Conservation (phyloP, 1,140 invertebrate genomes). For the Drosophila grimshawi region DNA sequence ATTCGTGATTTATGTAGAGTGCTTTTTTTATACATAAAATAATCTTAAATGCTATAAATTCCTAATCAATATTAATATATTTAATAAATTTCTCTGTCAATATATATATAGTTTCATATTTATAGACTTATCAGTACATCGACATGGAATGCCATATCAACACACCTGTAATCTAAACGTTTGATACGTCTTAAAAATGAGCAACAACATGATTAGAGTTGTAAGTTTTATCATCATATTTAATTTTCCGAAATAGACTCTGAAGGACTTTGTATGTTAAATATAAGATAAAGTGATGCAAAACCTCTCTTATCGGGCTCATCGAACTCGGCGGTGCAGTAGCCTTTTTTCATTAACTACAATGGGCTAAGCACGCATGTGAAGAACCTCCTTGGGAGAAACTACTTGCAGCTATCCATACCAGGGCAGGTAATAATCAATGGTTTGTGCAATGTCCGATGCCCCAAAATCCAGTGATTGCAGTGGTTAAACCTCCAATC, state of each 20-base stretch:
- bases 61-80: too few relatives aligned
- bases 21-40: too few relatives aligned
- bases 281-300: constrained; percentile 71
- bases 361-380: constrained; percentile 45
- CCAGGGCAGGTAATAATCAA: constrained; percentile 35
- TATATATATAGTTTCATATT: too few relatives aligned
- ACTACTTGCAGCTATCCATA: constrained; percentile 44
- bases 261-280: constrained; percentile 69
- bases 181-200: too few relatives aligned
- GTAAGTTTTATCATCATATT: too few relatives aligned
- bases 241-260: not conserved
- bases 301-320: constrained; percentile 56
- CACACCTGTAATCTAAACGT: too few relatives aligned
- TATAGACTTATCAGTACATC: too few relatives aligned
- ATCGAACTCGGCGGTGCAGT: constrained; percentile 42
- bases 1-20: too few relatives aligned
- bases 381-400: constrained; percentile 58
- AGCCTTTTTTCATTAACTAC: constrained; percentile 21
- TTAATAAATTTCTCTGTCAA: too few relatives aligned
- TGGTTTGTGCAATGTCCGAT: constrained; percentile 30
- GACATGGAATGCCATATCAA: too few relatives aligned
- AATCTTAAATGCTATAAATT: too few relatives aligned
- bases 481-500: constrained; percentile 8
- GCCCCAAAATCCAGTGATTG: constrained; percentile 33
- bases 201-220: too few relatives aligned